Base-by-base conservation (phyloP, 2,113 vertebrate species). In the Paraplagusia blochii region DNA sequence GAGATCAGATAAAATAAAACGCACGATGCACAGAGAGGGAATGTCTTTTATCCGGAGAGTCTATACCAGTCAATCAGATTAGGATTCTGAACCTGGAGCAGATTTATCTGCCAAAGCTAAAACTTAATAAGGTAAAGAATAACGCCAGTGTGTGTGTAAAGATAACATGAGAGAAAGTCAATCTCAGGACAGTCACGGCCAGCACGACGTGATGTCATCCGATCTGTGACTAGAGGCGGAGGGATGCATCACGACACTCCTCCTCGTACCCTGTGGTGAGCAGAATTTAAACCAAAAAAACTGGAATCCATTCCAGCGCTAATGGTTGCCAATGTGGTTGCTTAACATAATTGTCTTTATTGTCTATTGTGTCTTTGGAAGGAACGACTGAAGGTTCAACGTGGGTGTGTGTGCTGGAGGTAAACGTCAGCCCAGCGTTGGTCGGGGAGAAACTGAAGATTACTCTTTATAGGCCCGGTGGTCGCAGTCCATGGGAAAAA, bases 261-360 rank as follows among this genome's bases (percentile, higher is more conserved):
- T 48, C 43, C 54, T 53, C n/a, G n/a, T n/a, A n/a, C n/a, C n/a
- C n/a, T n/a, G n/a, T 44, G 63, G 43, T 66, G 33, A 33, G 29
- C 15, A 46, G 44, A 56, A 71, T 19, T 35, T 58, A 43, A 62
- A 71, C 52, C 65, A 73, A 66, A 73, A 73, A 66, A 73, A 54
- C 34, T 64, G 57, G 33, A 55, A 66, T 51, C 59, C 58, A 44
- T 66, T 68, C 53, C 55, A 69, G 69, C 55, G 53, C 16, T 78
- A 77, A 85, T 85, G 70, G 74, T 55, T 76, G 72, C 70, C 72
- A 55, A 74, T 74, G 82, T 80, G 77, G 68, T 73, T 69, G 63
- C 68, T 66, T 82, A 81, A 87, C 85, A 69, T 56, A 66, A 84
- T 87, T 84, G 54, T 74, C 71, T 76, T 79, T 70, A 81, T 81